Evolutionary conservation across 2,888 invertebrate genomes (phyloP), one percentile per base, ranked within the genome.

Genomic region (Platycnemis pennipes): DNA sequence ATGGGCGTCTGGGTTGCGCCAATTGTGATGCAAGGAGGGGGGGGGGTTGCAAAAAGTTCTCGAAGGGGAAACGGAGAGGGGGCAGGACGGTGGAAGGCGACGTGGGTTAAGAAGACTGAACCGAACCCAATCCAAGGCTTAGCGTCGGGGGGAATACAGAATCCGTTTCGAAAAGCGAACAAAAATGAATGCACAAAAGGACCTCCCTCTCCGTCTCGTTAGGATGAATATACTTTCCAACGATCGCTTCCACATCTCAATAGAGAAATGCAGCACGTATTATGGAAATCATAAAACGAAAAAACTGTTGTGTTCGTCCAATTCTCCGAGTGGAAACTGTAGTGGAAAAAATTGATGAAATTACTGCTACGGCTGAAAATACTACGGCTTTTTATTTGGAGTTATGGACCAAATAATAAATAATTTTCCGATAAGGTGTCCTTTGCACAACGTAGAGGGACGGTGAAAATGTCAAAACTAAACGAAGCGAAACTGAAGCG

Each of bases 151-250:
- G 26, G 77, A 22, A 13, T 26, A 16, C 5, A 77, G 37, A 8
- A 77, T 11, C 37, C 37, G 77, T 26, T 77, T 37, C 37, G 77
- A 77, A n/a, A n/a, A 3, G 77, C 31, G 31, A 26, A 77, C 77
- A 77, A 77, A 77, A 37, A 37, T 11, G 37, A 11, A 37, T 11
- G 37, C 77, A 37, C 31, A 37, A 77, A 77, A 11, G 13, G 31
- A n/a, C n/a, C 77, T n/a, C 63, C n/a, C 63, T 26, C 63, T 26
- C 37, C 37, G 77, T 77, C 77, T 77, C 77, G 77, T 77, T 77
- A 77, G 77, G 77, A 77, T 77, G 37, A 77, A 77, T 26, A 37
- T 77, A 77, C 77, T 77, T 77, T 37, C 77, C 77, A 13, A 37
- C 77, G 77, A 77, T 16, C 1, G 31, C 2, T 63, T 26, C n/a